Conservation (phyloP, 2,113 vertebrate genomes). For the Myxocyprinus asiaticus region DNA sequence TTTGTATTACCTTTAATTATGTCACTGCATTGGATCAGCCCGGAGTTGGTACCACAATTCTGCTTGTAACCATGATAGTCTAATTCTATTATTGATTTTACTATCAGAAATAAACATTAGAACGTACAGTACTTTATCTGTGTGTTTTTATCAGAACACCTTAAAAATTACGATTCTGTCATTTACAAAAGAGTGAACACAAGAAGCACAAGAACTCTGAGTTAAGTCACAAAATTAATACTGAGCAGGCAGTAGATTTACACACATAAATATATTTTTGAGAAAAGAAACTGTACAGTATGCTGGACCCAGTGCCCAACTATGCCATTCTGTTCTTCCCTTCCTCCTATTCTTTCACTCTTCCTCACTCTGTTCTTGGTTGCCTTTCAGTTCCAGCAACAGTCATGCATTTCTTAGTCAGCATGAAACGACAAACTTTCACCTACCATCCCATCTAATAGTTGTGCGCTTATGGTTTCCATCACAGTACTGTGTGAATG, state of each 20-base stretch:
- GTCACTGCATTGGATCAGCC: conserved; percentile 75
- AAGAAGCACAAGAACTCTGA: not conserved
- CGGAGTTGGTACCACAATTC: conserved; percentile 77
- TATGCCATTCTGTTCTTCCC: conserved; percentile 1
- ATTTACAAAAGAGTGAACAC: too few species aligned
- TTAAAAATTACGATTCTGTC: too few species aligned
- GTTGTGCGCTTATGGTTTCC: not conserved
- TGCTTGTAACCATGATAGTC: conserved; percentile 82
- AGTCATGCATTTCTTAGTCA: conserved; percentile 30
- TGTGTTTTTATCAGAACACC: conserved; percentile 5
- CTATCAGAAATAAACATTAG: conserved; percentile 78
- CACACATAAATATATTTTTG: not conserved
- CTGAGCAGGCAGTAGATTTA: not conserved
- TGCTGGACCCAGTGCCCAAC: not conserved
- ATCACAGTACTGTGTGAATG: conserved; percentile 6
- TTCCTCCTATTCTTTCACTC: conserved; percentile 19
- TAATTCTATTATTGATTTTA: conserved; percentile 82
- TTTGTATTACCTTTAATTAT: conserved; percentile 60
- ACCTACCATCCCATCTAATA: not conserved
- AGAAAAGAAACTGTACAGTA: not conserved
- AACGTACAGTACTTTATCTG: conserved; percentile 59
- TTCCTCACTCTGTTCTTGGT: conserved; percentile 12
- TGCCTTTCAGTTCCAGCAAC: not conserved
- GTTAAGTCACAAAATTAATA: not conserved
- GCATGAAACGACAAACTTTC: conserved; percentile 19